These are phyloP conservation scores for Ctena decussata DNA, from an alignment of 2,888 invertebrate genomes.

Conservation along the genomic window DNA sequence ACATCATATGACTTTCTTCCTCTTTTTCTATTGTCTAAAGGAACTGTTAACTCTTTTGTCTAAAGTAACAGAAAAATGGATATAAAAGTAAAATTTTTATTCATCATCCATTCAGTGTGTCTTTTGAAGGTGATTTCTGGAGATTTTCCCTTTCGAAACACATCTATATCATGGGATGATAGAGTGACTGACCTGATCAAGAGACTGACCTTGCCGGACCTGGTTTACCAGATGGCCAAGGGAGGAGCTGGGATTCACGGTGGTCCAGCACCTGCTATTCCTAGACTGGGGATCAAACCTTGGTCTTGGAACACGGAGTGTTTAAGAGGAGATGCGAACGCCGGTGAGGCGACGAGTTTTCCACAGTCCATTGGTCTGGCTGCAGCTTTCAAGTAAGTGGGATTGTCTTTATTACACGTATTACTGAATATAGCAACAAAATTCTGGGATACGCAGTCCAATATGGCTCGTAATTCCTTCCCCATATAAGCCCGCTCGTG, in stretches of 20 bases:
- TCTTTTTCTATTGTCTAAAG: too few species aligned
- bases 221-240: constrained; percentile 76
- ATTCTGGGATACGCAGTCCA: too few species aligned
- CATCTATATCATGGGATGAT: constrained; percentile 78
- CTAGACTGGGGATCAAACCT: constrained; percentile 80
- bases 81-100: not conserved
- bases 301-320: constrained; percentile 85
- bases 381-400: constrained; percentile 84
- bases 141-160: constrained; percentile 81
- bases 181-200: constrained; percentile 82
- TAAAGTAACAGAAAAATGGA: not conserved
- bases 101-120: not conserved
- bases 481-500: too few species aligned
- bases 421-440: too few species aligned
- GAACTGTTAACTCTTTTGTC: too few species aligned
- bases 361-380: constrained; percentile 84
- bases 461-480: too few species aligned
- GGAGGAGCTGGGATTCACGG: constrained; percentile 75
- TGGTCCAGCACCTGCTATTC: constrained; percentile 80
- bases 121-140: not conserved
- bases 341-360: constrained; percentile 84
- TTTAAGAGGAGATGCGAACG: constrained; percentile 81
- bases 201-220: constrained; percentile 80
- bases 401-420: too few species aligned
- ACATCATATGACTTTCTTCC: too few species aligned